Percentiles rank a stretch among this genome's conserved stretches.
These are phyloP conservation scores for Furcifer pardalis DNA, from an alignment of 2,797 vertebrate genomes.

Conservation along the genomic window DNA sequence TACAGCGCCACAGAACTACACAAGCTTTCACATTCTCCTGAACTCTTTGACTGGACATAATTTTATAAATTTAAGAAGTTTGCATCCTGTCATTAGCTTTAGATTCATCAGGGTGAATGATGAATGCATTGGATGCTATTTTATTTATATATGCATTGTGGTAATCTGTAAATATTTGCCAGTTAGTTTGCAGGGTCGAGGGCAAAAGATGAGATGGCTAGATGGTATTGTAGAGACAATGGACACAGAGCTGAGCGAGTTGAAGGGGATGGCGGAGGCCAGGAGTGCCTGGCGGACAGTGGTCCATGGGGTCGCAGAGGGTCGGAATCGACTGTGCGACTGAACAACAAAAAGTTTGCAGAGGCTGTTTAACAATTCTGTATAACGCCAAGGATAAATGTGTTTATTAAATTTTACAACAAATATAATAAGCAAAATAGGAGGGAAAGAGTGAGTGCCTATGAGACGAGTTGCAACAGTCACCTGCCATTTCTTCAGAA, in stretches of 20 bases:
- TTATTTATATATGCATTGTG: background rate
- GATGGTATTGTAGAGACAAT: too few species aligned
- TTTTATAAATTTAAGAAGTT: background rate
- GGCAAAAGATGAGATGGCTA: too few species aligned
- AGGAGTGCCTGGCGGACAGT: too few species aligned
- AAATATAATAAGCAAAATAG: background rate
- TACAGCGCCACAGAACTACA: background rate
- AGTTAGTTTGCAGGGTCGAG: background rate
- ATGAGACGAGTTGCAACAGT: background rate
- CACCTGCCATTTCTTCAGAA: background rate
- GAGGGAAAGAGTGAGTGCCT: background rate
- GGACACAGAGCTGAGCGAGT: too few species aligned
- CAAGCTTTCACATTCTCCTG: background rate
- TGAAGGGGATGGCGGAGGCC: too few species aligned
- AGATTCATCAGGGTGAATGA: background rate
- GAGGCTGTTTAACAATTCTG: background rate
- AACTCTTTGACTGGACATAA: background rate
- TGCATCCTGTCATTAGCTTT: background rate
- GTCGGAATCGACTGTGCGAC: too few species aligned
- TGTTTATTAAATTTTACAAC: background rate
- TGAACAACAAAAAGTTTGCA: too few species aligned
- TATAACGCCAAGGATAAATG: background rate
- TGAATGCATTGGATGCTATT: background rate
- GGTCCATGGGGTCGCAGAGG: too few species aligned
- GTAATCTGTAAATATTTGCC: background rate